Evolutionary conservation across 2,113 vertebrate species (phyloP), one percentile per base, ranked within the genome.

Genomic region (Cheilinus undulatus): DNA sequence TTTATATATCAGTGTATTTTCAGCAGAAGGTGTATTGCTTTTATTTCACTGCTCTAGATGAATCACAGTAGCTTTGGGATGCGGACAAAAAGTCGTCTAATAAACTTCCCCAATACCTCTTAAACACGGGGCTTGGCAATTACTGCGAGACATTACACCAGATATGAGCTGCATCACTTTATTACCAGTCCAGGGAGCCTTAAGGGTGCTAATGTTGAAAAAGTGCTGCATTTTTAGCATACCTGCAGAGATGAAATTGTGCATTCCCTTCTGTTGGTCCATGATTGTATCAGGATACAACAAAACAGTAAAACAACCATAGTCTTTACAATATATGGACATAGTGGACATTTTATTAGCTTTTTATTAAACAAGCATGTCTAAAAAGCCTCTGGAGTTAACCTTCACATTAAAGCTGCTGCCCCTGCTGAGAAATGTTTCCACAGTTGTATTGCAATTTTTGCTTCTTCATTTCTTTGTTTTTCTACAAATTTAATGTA

Each of bases 171-270:
- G 14, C 26, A 14, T 57, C 26, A 24, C 17, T 19, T 36, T 2
- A 10, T 28, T 64, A 22, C 1, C 0, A 3, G 7, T 24, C 36
- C 58, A 23, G 22, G 40, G 9, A 38, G 69, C 6, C 8, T 20
- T 4, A 17, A 10, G 5, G 27, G n/a, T 13, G 13, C 30, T 32
- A 3, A 20, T 14, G 46, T 23, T 50, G 6, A 36, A 53, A 19
- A 61, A 66, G 4, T 17, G 4, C 22, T 56, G 23, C 17, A 26
- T 86, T 67, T 58, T 67, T 58, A 59, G 45, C 50, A 46, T 85
- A 23, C 34, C 75, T 48, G 23, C 36, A 30, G 49, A 62, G 49
- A 40, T 79, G 54, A 76, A 69, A 65, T 27, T 34, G 7, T 23
- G 10, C 22, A 19, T 61, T 48, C 12, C 0, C 2, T 19, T 73